phyloP scores from a whole-genome alignment of 2,888 invertebrate species.

The Volucella inanis region DNA sequence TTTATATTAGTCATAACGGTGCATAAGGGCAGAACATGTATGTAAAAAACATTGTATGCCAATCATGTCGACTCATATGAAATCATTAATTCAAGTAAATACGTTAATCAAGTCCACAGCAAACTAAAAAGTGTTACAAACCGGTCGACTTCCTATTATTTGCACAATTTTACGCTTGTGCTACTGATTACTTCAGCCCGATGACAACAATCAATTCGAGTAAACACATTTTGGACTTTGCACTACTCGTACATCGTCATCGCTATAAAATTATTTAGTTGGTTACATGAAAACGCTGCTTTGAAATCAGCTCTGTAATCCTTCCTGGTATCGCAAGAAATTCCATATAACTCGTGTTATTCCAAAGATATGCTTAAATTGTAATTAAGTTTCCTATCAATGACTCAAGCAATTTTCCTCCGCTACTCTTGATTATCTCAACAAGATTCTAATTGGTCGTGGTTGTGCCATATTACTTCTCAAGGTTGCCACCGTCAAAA shows the following conservation, averaged over 20 bases:
- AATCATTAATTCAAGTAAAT: no score
- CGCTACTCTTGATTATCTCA: not conserved
- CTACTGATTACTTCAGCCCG: not conserved
- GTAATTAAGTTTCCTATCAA: slow-evolving; percentile 10
- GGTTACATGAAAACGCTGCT: not conserved
- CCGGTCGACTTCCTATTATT: not conserved
- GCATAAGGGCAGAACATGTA: no score
- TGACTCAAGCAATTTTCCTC: slow-evolving; percentile 13
- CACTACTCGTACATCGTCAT: slow-evolving; percentile 15
- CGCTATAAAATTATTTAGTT: not conserved
- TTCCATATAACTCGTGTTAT: not conserved
- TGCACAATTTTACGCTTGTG: not conserved
- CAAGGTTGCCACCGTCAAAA: slow-evolving; percentile 22
- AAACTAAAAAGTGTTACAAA: no score
- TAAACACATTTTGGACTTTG: slow-evolving; percentile 20
- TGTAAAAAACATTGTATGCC: no score
- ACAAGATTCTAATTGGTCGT: slow-evolving; percentile 8
- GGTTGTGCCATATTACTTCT: not conserved
- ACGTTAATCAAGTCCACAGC: no score
- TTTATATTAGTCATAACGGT: no score
- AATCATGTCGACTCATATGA: no score
- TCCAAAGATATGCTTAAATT: not conserved
- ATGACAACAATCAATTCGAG: not conserved
- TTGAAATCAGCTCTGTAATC: no score
- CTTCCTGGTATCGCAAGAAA: not conserved